Conservation (phyloP, 1,140 invertebrate genomes). For the Diabrotica virgifera region DNA sequence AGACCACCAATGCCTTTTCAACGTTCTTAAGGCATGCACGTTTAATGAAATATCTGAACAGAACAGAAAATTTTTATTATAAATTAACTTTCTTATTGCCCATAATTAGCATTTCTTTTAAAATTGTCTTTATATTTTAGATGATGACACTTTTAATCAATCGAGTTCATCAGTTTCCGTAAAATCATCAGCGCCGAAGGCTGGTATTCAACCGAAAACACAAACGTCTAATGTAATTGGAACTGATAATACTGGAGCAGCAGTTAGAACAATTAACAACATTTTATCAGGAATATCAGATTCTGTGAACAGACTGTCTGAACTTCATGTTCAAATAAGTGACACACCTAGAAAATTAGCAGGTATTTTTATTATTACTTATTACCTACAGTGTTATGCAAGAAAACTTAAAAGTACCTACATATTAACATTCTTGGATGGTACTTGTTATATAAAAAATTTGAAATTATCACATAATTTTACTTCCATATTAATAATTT, state of each 20-base stretch:
- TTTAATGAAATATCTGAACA: too few relatives aligned
- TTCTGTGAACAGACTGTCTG: slow-evolving; percentile 41
- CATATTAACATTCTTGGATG: too few relatives aligned
- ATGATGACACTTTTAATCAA: neutral
- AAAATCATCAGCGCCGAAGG: neutral
- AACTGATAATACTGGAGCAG: slow-evolving; percentile 42
- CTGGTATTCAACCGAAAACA: slow-evolving; percentile 11
- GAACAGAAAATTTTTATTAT: too few relatives aligned
- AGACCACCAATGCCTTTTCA: too few relatives aligned
- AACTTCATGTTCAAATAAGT: slow-evolving; percentile 32
- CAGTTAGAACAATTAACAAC: slow-evolving; percentile 45
- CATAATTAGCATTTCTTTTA: neutral
- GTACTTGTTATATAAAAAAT: too few relatives aligned
- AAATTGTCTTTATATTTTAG: neutral
- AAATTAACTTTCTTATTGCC: too few relatives aligned
- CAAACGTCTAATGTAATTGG: slow-evolving; percentile 40
- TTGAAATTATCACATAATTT: too few relatives aligned
- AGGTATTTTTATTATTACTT: neutral
- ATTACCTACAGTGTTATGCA: too few relatives aligned
- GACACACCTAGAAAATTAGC: slow-evolving; percentile 18
- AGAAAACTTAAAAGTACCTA: too few relatives aligned
- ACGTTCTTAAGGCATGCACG: too few relatives aligned
- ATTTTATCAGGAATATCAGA: slow-evolving; percentile 45
- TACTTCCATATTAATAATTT: too few relatives aligned
- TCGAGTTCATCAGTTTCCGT: slow-evolving; percentile 5